phyloP scores from a whole-genome alignment of 2,888 invertebrate genomes.

The Cephus nigrinus region DNA sequence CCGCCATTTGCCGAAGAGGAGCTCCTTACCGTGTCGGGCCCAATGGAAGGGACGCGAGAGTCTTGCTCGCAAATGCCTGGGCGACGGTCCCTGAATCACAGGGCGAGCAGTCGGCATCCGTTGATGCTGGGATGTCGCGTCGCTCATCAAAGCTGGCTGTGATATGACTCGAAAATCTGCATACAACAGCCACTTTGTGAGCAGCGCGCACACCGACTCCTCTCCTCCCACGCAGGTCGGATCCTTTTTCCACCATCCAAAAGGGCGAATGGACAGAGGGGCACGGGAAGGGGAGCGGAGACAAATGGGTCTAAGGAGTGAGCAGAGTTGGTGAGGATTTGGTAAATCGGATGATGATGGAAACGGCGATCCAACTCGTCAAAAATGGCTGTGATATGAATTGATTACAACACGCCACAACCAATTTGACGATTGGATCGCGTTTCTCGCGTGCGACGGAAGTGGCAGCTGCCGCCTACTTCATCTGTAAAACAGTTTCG shows the following conservation, averaged over 20 bases:
- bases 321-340: too few relatives aligned
- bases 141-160: constrained; percentile 99
- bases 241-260: too few relatives aligned
- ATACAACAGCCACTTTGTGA: constrained; percentile 94
- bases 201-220: constrained; percentile 68
- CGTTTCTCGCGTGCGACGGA: constrained; percentile 27
- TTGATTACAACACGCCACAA: constrained; percentile 76
- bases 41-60: too few relatives aligned
- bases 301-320: too few relatives aligned
- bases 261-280: too few relatives aligned
- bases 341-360: constrained; percentile 12
- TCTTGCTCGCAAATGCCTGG: too few relatives aligned
- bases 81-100: too few relatives aligned
- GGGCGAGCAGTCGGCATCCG: background rate
- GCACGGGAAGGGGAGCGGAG: too few relatives aligned
- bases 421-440: constrained; percentile 81
- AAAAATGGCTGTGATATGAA: constrained; percentile 96
- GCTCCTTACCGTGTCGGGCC: constrained; percentile 18
- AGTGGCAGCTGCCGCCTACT: too few relatives aligned
- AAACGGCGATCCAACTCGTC: constrained; percentile 84
- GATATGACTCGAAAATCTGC: constrained; percentile 80
- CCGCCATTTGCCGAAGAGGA: constrained; percentile 8
- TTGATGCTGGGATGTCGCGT: constrained; percentile 62
- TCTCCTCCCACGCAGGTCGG: constrained; percentile 14
- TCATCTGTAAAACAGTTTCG: too few relatives aligned